Base-by-base conservation (phyloP, 2,888 invertebrate species). In the Euphydryas editha region DNA sequence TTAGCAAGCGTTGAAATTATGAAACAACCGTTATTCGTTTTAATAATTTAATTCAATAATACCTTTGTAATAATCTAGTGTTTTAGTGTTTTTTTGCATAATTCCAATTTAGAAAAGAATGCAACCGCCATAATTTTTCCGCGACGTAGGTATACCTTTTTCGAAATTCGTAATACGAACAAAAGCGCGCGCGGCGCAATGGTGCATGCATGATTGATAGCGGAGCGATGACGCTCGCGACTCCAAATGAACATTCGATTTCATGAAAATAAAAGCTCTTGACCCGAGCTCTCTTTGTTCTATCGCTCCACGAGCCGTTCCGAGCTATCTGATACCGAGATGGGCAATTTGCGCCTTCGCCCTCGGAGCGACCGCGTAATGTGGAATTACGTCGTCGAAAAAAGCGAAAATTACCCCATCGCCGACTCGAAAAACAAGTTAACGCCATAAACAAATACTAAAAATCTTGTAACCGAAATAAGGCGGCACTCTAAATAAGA, bases 121-220 rank as follows among this genome's bases (percentile, higher is more conserved):
- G 74, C 85, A 87, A 86, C 82, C 84, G 80, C 86, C 87, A 86
- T 89, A 86, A 87, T 88, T 88, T 81, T 84, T 81, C 79, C 82
- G 80, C 81, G 82, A 81, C 81, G 82, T 83, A n/a, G n/a, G n/a
- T n/a, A 79, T 88, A 88, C 88, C 82, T 90, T 90, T 90, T 91
- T 90, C 81, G 84, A 86, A 88, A 88, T 89, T 86, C 85, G 90
- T 88, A 88, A 88, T 87, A 87, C 85, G 87, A 88, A 91, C 90
- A 89, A 92, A 90, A 90, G 90, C 88, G 80, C 88, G 80, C 85
- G 81, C 85, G 79, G 84, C 84, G 88, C 92, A 90, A 90, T 89
- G 91, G 90, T 85, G 91, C 92, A 90, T 89, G 86, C 86, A 88
- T 92, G 92, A 92, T 92, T 90, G 92, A 92, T 92, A 87, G 90